phyloP scores from a whole-genome alignment of 2,888 invertebrate species.

The Glaucopsyche alexis region DNA sequence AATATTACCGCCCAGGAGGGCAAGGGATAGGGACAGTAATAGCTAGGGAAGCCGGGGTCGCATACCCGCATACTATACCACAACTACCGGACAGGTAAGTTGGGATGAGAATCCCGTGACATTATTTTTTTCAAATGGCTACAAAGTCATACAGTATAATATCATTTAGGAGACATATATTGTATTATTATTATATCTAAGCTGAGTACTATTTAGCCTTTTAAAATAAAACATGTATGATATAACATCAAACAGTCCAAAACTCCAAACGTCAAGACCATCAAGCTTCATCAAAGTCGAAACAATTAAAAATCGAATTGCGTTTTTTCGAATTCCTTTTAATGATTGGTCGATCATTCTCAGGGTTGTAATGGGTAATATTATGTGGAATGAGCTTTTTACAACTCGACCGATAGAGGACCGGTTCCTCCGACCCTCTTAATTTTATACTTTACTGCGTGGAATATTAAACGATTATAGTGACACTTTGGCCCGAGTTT shows the following conservation, averaged over 20 bases:
- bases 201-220: too few relatives aligned
- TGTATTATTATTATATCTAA: too few relatives aligned
- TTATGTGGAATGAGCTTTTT: slow-evolving; percentile 77
- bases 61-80: too few relatives aligned
- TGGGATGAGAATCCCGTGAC: too few relatives aligned
- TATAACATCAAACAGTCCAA: background rate
- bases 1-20: too few relatives aligned
- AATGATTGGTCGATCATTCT: slow-evolving; percentile 69
- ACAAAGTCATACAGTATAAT: too few relatives aligned
- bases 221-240: background rate
- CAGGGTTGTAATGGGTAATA: slow-evolving; percentile 76
- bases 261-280: slow-evolving; percentile 51
- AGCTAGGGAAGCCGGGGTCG: too few relatives aligned
- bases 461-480: slow-evolving; percentile 33
- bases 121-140: background rate
- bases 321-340: slow-evolving; percentile 66
- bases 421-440: slow-evolving; percentile 59
- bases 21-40: too few relatives aligned
- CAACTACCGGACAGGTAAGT: too few relatives aligned
- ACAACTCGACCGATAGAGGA: slow-evolving; percentile 73
- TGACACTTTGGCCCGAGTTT: background rate
- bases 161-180: too few relatives aligned
- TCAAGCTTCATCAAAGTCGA: too few relatives aligned
- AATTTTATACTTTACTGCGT: slow-evolving; percentile 50
- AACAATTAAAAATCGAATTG: slow-evolving; percentile 73